phyloP scores from a whole-genome alignment of 2,113 vertebrate species.

The Serinus canaria region DNA sequence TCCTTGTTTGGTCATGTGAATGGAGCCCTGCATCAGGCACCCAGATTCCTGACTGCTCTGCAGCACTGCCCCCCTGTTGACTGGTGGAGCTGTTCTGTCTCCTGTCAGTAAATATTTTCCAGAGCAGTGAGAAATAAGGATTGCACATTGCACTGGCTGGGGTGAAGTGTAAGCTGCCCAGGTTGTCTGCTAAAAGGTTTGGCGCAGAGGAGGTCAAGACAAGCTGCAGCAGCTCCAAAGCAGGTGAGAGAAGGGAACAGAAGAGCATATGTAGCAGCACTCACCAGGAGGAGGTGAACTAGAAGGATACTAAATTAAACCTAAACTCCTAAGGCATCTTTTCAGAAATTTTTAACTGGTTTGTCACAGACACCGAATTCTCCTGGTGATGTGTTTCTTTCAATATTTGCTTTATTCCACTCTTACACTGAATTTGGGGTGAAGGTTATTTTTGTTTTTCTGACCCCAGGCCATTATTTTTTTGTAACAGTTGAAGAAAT shows the following conservation, averaged over 20 bases:
- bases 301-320: not conserved
- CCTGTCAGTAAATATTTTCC: not conserved
- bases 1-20: not conserved
- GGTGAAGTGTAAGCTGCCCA: not conserved
- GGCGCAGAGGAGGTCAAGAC: not conserved
- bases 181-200: not conserved
- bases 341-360: not conserved
- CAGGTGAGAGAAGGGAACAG: not conserved
- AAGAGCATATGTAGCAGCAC: not conserved
- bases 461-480: conserved; percentile 2
- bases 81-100: not conserved
- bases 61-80: not conserved
- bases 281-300: not conserved
- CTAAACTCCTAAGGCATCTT: not conserved
- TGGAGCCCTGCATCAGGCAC: not conserved
- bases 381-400: not conserved
- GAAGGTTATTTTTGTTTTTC: conserved; percentile 1
- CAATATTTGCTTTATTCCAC: not conserved
- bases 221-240: not conserved
- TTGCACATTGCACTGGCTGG: not conserved
- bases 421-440: not conserved
- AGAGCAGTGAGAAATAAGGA: not conserved
- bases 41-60: not conserved
- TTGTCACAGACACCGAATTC: not conserved
- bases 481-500: not conserved